These are phyloP conservation scores for Mustelus asterias DNA, from an alignment of 2,113 vertebrate genomes.

Conservation along the genomic window DNA sequence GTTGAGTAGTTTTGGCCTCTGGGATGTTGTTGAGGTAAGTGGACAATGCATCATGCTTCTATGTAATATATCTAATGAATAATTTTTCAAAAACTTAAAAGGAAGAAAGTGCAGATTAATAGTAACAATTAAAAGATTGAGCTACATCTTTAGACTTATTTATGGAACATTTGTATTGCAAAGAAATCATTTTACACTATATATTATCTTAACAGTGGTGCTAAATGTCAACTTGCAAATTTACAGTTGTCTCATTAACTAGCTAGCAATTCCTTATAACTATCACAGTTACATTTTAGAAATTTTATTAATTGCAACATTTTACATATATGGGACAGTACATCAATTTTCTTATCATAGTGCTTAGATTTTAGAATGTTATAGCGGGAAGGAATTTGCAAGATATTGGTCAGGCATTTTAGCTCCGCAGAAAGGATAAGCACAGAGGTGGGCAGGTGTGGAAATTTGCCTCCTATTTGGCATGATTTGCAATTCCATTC, in stretches of 20 bases:
- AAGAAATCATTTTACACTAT: background rate
- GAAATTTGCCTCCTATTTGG: no score
- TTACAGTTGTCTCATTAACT: background rate
- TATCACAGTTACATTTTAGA: background rate
- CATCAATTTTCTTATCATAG: background rate
- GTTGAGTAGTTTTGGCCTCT: slow-evolving; percentile 74
- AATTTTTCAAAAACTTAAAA: background rate
- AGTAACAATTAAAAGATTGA: background rate
- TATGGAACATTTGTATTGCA: background rate
- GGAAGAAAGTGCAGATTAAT: background rate
- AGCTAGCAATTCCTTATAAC: background rate
- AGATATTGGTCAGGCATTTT: background rate
- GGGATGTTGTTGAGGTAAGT: slow-evolving; percentile 81
- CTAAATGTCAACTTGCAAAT: background rate
- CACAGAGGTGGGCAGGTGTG: no score
- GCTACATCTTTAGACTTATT: background rate
- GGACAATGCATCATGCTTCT: background rate
- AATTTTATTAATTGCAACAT: background rate
- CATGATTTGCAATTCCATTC: no score
- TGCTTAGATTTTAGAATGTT: background rate
- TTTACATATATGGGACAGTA: background rate
- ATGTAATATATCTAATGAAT: background rate
- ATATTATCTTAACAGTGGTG: background rate
- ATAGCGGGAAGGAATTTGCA: background rate
- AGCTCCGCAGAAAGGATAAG: no score